phyloP scores from a whole-genome alignment of 2,888 invertebrate genomes.

The Rhyacophila evoluta region DNA sequence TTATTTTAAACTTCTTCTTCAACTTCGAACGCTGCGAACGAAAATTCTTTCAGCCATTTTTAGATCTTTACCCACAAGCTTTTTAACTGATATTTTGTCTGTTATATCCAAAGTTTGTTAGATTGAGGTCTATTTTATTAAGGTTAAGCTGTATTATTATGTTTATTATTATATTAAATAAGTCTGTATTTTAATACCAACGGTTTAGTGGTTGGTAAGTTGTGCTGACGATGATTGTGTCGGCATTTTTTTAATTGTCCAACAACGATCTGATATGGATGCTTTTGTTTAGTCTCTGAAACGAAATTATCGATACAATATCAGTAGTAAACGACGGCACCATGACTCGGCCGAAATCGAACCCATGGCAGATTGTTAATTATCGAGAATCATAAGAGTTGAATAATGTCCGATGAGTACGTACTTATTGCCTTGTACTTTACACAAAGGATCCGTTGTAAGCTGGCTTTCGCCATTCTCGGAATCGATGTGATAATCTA shows the following conservation, averaged over 20 bases:
- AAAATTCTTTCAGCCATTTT: too few species aligned
- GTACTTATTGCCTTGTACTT: not conserved
- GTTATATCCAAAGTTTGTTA: too few species aligned
- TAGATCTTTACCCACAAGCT: too few species aligned
- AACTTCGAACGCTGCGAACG: too few species aligned
- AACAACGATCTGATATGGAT: slow-evolving; percentile 25
- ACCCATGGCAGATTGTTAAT: not conserved
- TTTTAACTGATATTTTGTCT: too few species aligned
- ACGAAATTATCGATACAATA: slow-evolving; percentile 11
- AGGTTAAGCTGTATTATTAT: too few species aligned
- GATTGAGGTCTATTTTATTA: too few species aligned
- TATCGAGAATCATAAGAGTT: not conserved
- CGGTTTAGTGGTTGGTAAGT: not conserved
- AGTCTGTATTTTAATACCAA: too few species aligned
- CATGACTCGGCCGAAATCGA: slow-evolving; percentile 23
- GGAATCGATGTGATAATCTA: not conserved
- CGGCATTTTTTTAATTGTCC: slow-evolving; percentile 37
- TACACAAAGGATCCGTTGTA: not conserved
- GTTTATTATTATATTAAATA: too few species aligned
- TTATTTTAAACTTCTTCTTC: too few species aligned
- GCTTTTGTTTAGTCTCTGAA: slow-evolving; percentile 28
- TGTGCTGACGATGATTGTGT: not conserved
- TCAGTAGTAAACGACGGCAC: slow-evolving; percentile 15
- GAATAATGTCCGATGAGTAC: not conserved
- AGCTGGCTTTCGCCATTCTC: not conserved